Conservation (phyloP, 1,140 invertebrate genomes). For the Drosophila cardini region DNA sequence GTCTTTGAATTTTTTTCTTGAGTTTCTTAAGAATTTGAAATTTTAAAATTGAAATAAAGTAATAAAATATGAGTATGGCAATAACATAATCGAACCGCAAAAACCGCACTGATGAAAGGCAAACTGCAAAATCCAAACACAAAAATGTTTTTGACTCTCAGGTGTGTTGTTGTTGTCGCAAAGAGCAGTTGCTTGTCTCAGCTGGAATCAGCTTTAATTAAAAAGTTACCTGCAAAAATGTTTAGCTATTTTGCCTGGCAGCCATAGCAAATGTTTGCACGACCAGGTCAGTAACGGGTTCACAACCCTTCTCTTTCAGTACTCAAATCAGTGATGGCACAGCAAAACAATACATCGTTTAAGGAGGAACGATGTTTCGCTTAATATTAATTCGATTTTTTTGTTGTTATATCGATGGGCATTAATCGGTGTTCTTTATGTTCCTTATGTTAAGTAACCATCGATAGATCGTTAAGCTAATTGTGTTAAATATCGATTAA, state of each 20-base stretch:
- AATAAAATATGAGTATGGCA: neutral
- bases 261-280: conserved; percentile 55
- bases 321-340: too few relatives aligned
- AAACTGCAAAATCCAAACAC: conserved; percentile 8
- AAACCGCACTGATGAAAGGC: conserved; percentile 4
- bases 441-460: too few relatives aligned
- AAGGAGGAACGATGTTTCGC: too few relatives aligned
- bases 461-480: too few relatives aligned
- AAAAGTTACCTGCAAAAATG: conserved; percentile 78
- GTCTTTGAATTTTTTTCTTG: conserved; percentile 6
- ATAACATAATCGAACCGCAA: conserved; percentile 24
- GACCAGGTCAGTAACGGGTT: neutral
- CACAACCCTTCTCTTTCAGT: neutral
- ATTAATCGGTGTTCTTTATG: too few relatives aligned
- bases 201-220: conserved; percentile 69
- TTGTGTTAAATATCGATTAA: too few relatives aligned
- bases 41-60: conserved; percentile 13
- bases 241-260: conserved; percentile 72
- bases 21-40: conserved; percentile 2
- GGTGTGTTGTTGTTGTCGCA: conserved; percentile 9
- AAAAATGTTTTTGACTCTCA: conserved; percentile 2
- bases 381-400: too few relatives aligned
- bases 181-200: conserved; percentile 30
- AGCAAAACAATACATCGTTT: too few relatives aligned
- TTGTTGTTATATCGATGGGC: too few relatives aligned